Conservation (phyloP, 2,113 vertebrate genomes). For the Tetraodon nigroviridis region DNA sequence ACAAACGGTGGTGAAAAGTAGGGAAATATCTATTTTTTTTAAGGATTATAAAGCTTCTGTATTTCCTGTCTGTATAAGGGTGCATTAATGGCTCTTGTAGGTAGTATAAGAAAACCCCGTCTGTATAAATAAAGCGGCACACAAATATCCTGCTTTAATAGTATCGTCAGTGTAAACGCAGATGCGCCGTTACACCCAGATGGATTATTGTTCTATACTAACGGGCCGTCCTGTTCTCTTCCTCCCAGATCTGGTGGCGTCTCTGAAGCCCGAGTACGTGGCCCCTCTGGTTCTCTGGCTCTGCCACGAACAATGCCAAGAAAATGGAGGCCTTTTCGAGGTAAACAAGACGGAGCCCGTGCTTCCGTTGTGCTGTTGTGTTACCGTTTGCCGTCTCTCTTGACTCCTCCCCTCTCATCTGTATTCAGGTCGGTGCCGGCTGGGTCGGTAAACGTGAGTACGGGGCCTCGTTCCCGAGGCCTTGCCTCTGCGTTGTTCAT, state of each 20-base stretch:
- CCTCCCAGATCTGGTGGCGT: constrained; percentile 83
- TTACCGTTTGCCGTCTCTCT: too few relatives aligned
- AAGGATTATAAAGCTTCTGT: too few relatives aligned
- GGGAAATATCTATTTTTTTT: not conserved
- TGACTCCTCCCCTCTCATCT: constrained; percentile 23
- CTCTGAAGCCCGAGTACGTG: constrained; percentile 89
- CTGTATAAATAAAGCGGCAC: too few relatives aligned
- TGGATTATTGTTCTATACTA: too few relatives aligned
- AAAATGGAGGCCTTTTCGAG: constrained; percentile 93
- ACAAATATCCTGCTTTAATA: too few relatives aligned
- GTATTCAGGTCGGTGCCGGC: constrained; percentile 85
- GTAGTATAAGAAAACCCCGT: too few relatives aligned
- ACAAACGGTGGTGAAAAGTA: too few relatives aligned
- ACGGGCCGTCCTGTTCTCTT: too few relatives aligned
- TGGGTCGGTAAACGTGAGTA: constrained; percentile 98
- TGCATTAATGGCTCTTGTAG: not conserved
- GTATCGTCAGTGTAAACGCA: too few relatives aligned
- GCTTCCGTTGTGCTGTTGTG: not conserved
- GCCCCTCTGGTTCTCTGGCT: constrained; percentile 93
- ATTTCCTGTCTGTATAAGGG: not conserved
- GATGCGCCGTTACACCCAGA: too few relatives aligned
- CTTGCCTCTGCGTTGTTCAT: constrained; percentile 32
- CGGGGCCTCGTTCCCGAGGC: constrained; percentile 10
- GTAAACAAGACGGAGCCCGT: constrained; percentile 62
- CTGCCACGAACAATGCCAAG: constrained; percentile 89